Conservation (phyloP, 1,140 invertebrate genomes). For the Elymnias hypermnestra region DNA sequence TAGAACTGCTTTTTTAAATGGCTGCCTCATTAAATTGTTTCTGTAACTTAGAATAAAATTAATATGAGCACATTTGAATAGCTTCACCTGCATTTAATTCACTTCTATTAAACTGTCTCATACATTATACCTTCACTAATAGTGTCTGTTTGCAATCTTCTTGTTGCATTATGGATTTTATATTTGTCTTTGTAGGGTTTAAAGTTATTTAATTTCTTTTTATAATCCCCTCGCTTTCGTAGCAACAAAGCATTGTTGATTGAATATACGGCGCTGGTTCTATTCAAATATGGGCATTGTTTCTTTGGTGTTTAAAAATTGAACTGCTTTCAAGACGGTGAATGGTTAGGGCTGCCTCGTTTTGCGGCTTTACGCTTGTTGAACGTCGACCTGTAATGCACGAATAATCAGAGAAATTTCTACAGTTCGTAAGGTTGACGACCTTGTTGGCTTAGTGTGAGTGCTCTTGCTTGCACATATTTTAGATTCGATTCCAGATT, state of each 20-base stretch:
- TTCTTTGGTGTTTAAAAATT: conserved; percentile 42
- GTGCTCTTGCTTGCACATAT: not conserved
- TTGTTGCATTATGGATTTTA: too few species aligned
- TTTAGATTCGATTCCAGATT: too few species aligned
- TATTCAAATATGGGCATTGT: conserved; percentile 57
- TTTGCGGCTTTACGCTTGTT: conserved; percentile 12
- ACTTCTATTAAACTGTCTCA: conserved; percentile 37
- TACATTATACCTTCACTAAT: conserved; percentile 10
- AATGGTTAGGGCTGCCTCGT: conserved; percentile 25
- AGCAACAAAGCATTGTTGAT: conserved; percentile 39
- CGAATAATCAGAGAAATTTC: conserved; percentile 4
- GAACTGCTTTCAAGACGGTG: conserved; percentile 32
- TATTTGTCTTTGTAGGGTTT: too few species aligned
- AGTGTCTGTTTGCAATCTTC: too few species aligned
- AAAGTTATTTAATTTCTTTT: too few species aligned
- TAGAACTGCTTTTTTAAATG: conserved; percentile 15
- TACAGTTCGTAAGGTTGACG: not conserved
- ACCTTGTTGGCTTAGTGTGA: not conserved
- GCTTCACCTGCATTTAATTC: conserved; percentile 39
- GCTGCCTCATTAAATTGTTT: conserved; percentile 23
- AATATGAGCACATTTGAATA: conserved; percentile 37
- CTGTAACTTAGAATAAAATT: conserved; percentile 24
- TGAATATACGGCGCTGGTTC: conserved; percentile 41
- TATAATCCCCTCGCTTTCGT: conserved; percentile 9
- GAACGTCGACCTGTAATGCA: conserved; percentile 8